A percentile compares a stretch with the other conserved stretches of the same genome.
Evolutionary conservation across 2,113 vertebrate genomes (phyloP).

Genomic region (Strix uralensis): DNA sequence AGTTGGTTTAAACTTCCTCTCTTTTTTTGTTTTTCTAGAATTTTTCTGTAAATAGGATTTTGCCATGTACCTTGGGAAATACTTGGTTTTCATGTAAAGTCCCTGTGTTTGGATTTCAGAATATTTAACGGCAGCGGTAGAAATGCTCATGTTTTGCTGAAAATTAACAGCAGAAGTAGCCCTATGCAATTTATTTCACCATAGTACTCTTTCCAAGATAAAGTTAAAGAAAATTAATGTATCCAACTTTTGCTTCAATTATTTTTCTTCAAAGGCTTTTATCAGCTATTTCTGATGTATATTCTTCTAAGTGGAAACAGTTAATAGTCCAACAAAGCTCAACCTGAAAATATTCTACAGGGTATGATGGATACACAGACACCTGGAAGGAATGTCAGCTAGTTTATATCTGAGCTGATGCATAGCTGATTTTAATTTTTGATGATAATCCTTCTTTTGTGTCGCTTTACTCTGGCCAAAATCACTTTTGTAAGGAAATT

Average conservation of each 20-base stretch:
- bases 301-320: neutral
- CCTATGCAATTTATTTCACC: neutral
- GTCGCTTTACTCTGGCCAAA: neutral
- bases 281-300: neutral
- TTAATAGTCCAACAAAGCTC: neutral
- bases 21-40: neutral
- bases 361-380: neutral
- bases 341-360: neutral
- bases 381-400: neutral
- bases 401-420: neutral
- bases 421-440: neutral
- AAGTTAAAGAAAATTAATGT: neutral
- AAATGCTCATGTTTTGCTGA: neutral
- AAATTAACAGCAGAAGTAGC: neutral
- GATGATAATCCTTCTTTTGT: neutral
- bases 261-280: neutral
- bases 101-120: neutral
- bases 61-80: neutral
- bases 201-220: neutral
- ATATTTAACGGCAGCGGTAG: neutral
- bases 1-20: neutral
- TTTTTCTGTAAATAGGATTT: neutral
- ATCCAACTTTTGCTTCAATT: neutral
- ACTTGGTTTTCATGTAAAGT: neutral
- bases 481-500: neutral